Base-by-base conservation (phyloP, 2,113 vertebrate species). In the Talpa occidentalis region DNA sequence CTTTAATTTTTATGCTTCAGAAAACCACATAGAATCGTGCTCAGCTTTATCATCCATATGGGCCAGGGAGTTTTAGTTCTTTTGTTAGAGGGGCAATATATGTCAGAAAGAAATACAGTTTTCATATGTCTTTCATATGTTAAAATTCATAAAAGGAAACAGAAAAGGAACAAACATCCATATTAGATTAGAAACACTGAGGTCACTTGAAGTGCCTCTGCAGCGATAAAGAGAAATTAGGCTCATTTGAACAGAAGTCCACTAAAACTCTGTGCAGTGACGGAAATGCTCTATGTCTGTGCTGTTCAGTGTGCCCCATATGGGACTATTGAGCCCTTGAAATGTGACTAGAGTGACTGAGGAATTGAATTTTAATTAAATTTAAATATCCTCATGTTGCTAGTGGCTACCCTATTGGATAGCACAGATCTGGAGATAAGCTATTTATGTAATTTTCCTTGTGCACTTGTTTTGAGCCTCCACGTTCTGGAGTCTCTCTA, bases 1-100 rank as follows among this genome's bases (percentile, higher is more conserved):
- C 40, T 73, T 90, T 92, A 90, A 37, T 87, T 52, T 73, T 82
- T 77, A 56, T 70, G 42, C 69, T 91, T 93, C 76, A 77, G 76
- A 82, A 87, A 93, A 60, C 10, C 22, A 12, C 67, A 2, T 49
- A 69, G 42, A 77, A 4, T 73, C 60, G 72, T 84, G 76, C 32
- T 62, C 40, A 60, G 6, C 52, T 81, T 69, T 81, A 72, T 32
- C 32, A n/a, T 59, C 12, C 3, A 21, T 67, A 40, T 56, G 70
- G 17, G 11, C 26, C 21, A 62, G 40, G 26, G 16, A 56, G 76
- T 86, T 81, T n/a, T n/a, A 40, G 44, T 74, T 69, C 14, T 79
- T 69, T 67, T 91, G 10, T 69, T 92, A 37, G 1, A 69, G 47
- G 49, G 60, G 10, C 16, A 30, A 19, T 93, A 32, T 69, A 40